Evolutionary conservation across 1,140 invertebrate species (phyloP), one percentile per base, ranked within the genome.

Genomic region (Oncopodura yosiiana): DNA sequence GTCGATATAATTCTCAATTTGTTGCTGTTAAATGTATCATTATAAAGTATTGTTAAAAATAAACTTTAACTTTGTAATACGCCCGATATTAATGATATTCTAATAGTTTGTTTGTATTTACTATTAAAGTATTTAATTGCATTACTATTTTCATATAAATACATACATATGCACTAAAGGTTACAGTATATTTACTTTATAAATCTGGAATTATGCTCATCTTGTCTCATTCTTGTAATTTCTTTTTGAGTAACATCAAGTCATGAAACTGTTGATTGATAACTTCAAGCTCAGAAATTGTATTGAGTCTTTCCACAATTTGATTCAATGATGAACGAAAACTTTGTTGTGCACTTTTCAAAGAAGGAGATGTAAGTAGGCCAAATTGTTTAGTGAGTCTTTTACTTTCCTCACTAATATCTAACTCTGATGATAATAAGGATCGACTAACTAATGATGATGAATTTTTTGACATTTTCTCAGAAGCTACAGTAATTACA

Each of bases 371-470:
- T 0, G 83, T 79, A 30, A 86, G 67, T 48, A 83, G 74, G 12
- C 84, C 83, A 72, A 86, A 86, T 82, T 83, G 85, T 53, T 78
- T 78, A 19, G 84, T 67, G 3, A 83, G 82, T 69, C 84, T 78
- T 9, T 16, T 45, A 27, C n/a, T 29, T 27, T 26, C 49, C 14
- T 32, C 36, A 14, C 19, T 19, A 1, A 4, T 23, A 5, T 55
- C 23, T n/a, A 12, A 19, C 16, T 12, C n/a, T 5, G 26, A 27
- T 30, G 60, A 65, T 21, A 76, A 66, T 46, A 46, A 55, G n/a
- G n/a, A n/a, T n/a, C 29, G 5, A 21, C n/a, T n/a, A 1, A 8
- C 16, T 56, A 9, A 12, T 21, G 16, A 21, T 27, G 19, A 36
- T 54, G 29, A 12, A 1, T 26, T 8, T 32, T 49, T 43, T 16